Evolutionary conservation across 2,113 vertebrate species (phyloP).

Genomic region (Pseudopipra pipra): DNA sequence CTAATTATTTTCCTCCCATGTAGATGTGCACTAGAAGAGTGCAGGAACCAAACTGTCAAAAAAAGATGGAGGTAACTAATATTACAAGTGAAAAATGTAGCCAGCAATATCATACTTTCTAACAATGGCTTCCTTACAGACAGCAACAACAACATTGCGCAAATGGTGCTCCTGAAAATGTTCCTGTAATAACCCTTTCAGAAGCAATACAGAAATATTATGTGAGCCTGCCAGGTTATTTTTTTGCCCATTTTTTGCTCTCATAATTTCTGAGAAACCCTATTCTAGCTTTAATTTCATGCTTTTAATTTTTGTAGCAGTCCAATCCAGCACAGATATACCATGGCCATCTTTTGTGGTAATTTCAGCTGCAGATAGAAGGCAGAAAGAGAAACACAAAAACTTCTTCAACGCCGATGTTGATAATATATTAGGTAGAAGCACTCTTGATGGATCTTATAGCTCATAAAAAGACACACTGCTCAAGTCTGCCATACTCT

Average conservation of each 20-base stretch:
- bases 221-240: neutral
- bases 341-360: neutral
- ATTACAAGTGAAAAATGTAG: neutral
- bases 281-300: neutral
- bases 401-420: rapidly evolving
- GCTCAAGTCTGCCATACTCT: neutral
- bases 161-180: neutral
- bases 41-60: neutral
- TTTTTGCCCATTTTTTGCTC: neutral
- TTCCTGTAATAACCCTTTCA: neutral
- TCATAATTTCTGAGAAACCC: neutral
- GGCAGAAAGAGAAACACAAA: neutral
- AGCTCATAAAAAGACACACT: neutral
- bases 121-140: neutral
- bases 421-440: neutral
- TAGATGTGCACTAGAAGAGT: neutral
- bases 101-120: neutral
- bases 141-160: neutral
- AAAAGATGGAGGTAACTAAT: neutral
- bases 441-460: neutral
- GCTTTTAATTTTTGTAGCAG: neutral
- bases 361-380: neutral
- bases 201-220: neutral
- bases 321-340: neutral
- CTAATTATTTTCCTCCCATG: neutral